A percentile compares a stretch with the other conserved stretches of the same genome.
phyloP scores from a whole-genome alignment of 2,113 vertebrate genomes.

The Platichthys stellatus region DNA sequence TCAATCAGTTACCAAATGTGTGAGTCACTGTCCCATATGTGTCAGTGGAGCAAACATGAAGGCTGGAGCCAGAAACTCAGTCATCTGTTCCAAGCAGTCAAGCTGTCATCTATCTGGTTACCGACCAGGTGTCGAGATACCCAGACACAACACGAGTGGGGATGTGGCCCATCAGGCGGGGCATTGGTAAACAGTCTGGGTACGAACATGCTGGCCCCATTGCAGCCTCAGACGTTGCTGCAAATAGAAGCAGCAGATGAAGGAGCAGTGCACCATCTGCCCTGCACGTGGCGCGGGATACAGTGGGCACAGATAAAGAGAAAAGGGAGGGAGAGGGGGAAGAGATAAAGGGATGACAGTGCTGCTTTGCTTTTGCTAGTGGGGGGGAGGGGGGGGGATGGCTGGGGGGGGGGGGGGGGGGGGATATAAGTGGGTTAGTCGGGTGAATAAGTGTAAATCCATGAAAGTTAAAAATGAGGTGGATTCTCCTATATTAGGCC shows the following conservation, averaged over 20 bases:
- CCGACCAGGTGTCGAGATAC: conserved; percentile 16
- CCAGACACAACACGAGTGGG: conserved; percentile 16
- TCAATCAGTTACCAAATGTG: neutral
- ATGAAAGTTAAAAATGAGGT: neutral
- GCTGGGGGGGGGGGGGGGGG: neutral
- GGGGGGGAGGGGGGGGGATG: conserved; percentile 2
- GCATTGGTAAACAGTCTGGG: conserved; percentile 37
- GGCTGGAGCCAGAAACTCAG: conserved; percentile 21
- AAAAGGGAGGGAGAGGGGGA: neutral
- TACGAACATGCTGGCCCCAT: conserved; percentile 13
- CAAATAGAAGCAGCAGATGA: conserved; percentile 62
- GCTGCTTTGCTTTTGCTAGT: conserved; percentile 41
- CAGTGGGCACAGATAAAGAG: conserved; percentile 14
- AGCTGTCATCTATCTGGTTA: conserved; percentile 24
- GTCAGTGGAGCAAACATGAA: conserved; percentile 53
- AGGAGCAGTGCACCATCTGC: conserved; percentile 57
- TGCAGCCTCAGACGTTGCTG: conserved; percentile 26
- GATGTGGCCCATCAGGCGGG: neutral
- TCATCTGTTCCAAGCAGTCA: conserved; percentile 48
- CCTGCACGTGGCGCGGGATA: conserved; percentile 49
- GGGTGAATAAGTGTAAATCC: conserved; percentile 15
- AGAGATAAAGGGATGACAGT: conserved; percentile 51
- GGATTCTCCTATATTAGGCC: neutral
- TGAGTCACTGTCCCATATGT: conserved; percentile 40
- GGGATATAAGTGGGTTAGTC: conserved; percentile 48